Evolutionary conservation across 2,113 vertebrate species (phyloP).

Genomic region (Lepisosteus osseus): DNA sequence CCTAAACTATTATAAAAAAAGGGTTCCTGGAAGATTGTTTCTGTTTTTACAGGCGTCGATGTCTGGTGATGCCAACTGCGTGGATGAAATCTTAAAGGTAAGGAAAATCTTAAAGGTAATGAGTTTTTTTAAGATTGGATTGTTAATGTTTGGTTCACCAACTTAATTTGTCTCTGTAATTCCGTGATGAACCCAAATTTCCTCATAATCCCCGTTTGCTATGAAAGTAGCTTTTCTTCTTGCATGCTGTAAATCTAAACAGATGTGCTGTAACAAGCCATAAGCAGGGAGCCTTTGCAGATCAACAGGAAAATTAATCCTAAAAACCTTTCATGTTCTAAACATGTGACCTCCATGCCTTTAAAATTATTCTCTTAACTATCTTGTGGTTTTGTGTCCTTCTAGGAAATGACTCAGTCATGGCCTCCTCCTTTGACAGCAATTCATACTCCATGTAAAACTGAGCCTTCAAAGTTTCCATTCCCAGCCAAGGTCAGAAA

Average conservation of each 20-base stretch:
- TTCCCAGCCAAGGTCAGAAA: slow-evolving; percentile 93
- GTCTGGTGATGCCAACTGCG: slow-evolving; percentile 89
- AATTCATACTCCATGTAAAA: slow-evolving; percentile 98
- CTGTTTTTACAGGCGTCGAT: slow-evolving; percentile 74
- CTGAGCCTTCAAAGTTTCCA: slow-evolving; percentile 97
- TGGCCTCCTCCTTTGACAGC: slow-evolving; percentile 97
- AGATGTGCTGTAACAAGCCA: too few relatives aligned
- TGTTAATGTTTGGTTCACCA: too few relatives aligned
- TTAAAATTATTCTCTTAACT: neutral
- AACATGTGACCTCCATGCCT: too few relatives aligned
- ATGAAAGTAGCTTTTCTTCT: too few relatives aligned
- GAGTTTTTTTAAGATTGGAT: too few relatives aligned
- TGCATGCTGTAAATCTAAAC: too few relatives aligned
- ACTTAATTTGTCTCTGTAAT: too few relatives aligned
- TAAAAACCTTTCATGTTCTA: too few relatives aligned
- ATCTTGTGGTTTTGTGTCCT: slow-evolving; percentile 3
- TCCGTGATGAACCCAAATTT: too few relatives aligned
- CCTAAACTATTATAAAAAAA: neutral
- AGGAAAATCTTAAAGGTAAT: slow-evolving; percentile 28
- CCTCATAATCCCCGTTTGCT: too few relatives aligned
- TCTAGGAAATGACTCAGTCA: slow-evolving; percentile 97
- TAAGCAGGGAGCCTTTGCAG: too few relatives aligned
- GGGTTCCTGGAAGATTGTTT: neutral
- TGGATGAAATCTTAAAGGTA: slow-evolving; percentile 98
- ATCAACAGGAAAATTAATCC: too few relatives aligned